Percentiles rank a stretch among this genome's conserved stretches.
Conservation (phyloP, 92 coral and sea anemone genomes). For the Epizoanthus ramosus region DNA sequence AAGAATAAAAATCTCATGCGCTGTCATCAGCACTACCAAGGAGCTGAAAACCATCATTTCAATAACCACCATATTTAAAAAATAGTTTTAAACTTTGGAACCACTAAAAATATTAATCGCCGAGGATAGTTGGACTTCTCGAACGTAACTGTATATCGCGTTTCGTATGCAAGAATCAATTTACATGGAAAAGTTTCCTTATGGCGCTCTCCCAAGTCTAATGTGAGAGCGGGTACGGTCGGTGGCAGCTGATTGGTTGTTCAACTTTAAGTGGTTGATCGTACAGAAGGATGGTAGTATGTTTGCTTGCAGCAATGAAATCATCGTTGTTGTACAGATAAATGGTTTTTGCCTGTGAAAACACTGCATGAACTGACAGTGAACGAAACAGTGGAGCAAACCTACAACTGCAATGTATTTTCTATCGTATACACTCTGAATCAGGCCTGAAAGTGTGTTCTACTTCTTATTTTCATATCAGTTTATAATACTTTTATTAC, state of each 20-base stretch:
- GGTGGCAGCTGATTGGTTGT: not conserved
- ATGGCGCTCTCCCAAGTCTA: not conserved
- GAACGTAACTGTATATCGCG: not conserved
- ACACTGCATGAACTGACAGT: too few species aligned
- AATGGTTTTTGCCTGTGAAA: too few species aligned
- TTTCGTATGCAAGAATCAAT: too few species aligned
- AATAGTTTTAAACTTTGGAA: not conserved
- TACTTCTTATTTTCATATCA: too few species aligned
- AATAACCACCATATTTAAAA: conserved; percentile 18
- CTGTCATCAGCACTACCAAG: conserved; percentile 19
- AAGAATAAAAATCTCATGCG: conserved; percentile 20
- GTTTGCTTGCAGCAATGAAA: too few species aligned
- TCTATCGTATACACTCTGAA: too few species aligned
- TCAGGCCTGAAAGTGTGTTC: too few species aligned
- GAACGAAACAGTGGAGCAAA: too few species aligned
- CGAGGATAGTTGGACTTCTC: not conserved
- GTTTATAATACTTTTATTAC: too few species aligned
- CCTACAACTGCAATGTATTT: too few species aligned
- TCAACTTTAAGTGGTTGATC: not conserved
- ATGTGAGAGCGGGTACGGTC: not conserved
- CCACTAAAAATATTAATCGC: not conserved
- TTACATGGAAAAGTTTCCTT: not conserved
- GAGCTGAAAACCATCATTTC: conserved; percentile 36
- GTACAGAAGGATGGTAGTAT: too few species aligned
- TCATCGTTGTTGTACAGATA: too few species aligned